Base-by-base conservation (phyloP, 2,888 invertebrate genomes). In the Hoplodrina ambigua region DNA sequence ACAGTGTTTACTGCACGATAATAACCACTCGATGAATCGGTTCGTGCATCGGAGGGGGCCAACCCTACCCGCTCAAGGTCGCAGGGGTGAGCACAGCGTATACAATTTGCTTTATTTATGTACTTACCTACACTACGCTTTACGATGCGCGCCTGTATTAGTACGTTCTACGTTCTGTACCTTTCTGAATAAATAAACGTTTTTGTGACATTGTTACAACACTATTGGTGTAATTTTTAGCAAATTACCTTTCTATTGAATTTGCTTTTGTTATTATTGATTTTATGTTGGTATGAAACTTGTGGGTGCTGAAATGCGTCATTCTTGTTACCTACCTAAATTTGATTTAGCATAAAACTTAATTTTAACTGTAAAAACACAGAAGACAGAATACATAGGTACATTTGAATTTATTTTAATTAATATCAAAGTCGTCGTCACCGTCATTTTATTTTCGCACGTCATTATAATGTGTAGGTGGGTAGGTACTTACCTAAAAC, bases 1-100 rank as follows among this genome's bases (percentile, higher is more conserved):
- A 76, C 71, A 52, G 71, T 78, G 82, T 79, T 83, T 78, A 76
- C 79, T 80, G 78, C 84, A 83, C 85, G 84, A 86, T 84, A 86
- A 83, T 86, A 85, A 83, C 84, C 82, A 83, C 81, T 84, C 80
- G 81, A 80, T 81, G 83, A 85, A 86, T 85, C 82, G 83, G 71
- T 76, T 81, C 85, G 81, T 84, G 82, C 85, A 84, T 72, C 80
- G 72, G 82, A 87, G 88, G 92, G 92, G 92, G 86, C 85, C 89
- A 89, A 90, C 92, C 93, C 92, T 92, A 90, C 80, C 58, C 80
- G 84, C 75, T 86, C 93, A 93, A 93, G 93, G 93, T 92, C 92
- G 85, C 77, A 86, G 87, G 93, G 93, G 93, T 92, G 92, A 88
- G 78, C 84, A 82, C 74, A 62, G 72, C 76, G 75, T 78, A 78